Conservation (phyloP, 2,113 vertebrate species). For the Ailurus styani region DNA sequence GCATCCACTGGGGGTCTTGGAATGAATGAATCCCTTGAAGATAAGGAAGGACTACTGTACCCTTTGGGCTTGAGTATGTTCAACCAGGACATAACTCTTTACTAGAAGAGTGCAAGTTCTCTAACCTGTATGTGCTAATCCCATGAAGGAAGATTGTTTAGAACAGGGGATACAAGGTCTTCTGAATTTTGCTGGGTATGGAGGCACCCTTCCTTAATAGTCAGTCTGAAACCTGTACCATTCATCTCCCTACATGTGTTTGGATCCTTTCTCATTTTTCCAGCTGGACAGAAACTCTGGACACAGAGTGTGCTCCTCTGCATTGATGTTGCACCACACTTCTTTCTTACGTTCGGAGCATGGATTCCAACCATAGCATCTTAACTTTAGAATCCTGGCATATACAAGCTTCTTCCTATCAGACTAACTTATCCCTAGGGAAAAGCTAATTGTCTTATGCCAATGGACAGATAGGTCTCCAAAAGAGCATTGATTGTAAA, state of each 20-base stretch:
- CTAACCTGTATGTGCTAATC: background rate
- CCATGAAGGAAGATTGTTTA: background rate
- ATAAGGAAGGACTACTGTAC: background rate
- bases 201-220: background rate
- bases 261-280: background rate
- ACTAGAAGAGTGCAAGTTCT: background rate
- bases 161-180: background rate
- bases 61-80: background rate
- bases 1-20: background rate
- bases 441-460: background rate
- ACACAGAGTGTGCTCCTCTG: background rate
- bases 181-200: background rate
- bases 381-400: background rate
- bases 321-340: background rate
- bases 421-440: background rate
- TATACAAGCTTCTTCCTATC: background rate
- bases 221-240: background rate
- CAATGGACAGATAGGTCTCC: background rate
- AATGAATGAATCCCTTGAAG: background rate
- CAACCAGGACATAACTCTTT: background rate
- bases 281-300: background rate
- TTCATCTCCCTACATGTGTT: background rate
- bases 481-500: background rate
- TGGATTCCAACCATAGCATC: background rate
- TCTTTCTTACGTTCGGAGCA: background rate